A percentile compares a stretch with the other conserved stretches of the same genome.
These are phyloP conservation scores for Lasioglossum malachurum DNA, from an alignment of 2,888 invertebrate genomes.

Conservation along the genomic window DNA sequence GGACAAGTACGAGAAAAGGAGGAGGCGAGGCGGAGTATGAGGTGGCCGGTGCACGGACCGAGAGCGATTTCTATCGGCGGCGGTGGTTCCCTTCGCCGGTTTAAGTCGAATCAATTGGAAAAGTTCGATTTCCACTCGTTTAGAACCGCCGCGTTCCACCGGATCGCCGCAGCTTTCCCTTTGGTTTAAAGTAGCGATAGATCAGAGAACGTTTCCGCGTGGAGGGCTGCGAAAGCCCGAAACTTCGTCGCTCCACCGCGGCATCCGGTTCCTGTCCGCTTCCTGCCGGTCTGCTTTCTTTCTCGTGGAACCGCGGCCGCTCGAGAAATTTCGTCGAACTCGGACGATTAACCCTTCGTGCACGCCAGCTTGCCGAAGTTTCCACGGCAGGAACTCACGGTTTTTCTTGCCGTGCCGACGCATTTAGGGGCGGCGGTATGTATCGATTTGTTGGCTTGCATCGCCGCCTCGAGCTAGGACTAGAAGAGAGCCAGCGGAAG, in stretches of 20 bases:
- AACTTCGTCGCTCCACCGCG: slow-evolving; percentile 63
- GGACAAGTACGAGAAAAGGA: slow-evolving; percentile 12
- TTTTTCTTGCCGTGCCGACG: slow-evolving; percentile 25
- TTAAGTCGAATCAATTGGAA: slow-evolving; percentile 81
- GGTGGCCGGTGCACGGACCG: slow-evolving; percentile 21
- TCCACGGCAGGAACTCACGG: not conserved
- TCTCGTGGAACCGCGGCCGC: slow-evolving; percentile 27
- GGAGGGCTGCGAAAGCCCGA: slow-evolving; percentile 64
- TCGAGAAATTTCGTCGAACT: slow-evolving; percentile 49
- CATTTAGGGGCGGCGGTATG: not conserved
- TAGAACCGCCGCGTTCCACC: slow-evolving; percentile 66
- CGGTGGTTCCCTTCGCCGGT: slow-evolving; percentile 71
- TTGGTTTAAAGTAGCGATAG: slow-evolving; percentile 72
- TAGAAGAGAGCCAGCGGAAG: not conserved
- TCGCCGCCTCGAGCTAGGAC: not conserved
- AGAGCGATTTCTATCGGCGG: slow-evolving; percentile 58
- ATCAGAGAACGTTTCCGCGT: slow-evolving; percentile 70
- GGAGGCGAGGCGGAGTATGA: slow-evolving; percentile 1
- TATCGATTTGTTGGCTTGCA: slow-evolving; percentile 2
- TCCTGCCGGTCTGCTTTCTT: slow-evolving; percentile 50
- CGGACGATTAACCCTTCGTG: slow-evolving; percentile 53
- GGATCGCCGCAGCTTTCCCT: slow-evolving; percentile 62
- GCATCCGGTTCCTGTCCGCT: slow-evolving; percentile 57
- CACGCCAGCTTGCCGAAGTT: slow-evolving; percentile 23
- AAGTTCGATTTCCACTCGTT: slow-evolving; percentile 77